Base-by-base conservation (phyloP, 2,113 vertebrate genomes). In the Alethe castanea region DNA sequence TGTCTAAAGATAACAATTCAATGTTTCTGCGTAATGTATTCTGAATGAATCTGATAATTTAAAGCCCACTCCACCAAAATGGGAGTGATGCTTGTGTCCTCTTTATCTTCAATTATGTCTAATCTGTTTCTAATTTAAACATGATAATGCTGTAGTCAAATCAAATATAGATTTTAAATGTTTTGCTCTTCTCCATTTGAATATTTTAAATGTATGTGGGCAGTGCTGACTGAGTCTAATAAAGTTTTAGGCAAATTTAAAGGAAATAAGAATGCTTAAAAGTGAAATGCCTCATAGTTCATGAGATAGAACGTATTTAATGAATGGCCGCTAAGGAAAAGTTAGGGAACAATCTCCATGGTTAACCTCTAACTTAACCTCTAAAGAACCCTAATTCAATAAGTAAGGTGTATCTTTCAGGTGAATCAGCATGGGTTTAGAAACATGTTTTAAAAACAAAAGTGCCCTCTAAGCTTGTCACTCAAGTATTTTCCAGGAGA, bases 1-100 rank as follows among this genome's bases (percentile, higher is more conserved):
- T 99, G 98, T 97, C 98, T 98, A 98, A 98, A 99, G 99, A 99
- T 99, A 99, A 99, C 99, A 98, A 98, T 99, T 99, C 98, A 98
- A 97, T 99, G 99, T 99, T 99, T 99, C 98, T 98, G 96, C 87
- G 97, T 99, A 98, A 98, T 98, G 98, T 98, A 98, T 99, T 99
- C 98, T 97, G 98, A 98, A 98, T 98, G 98, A 98, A 99, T 99
- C 99, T 99, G 99, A 99, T 99, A 98, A 98, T 98, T 97, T 97
- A 98, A 98, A 98, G 98, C 98, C 98, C 98, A 98, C 98, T 98
- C 98, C 98, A 97, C 95, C 90, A 98, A 98, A 99, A 98, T 98
- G 98, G 98, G 98, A 98, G 98, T 98, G 98, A 98, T 98, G 98
- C 97, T 98, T 97, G 97, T 97, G 97, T 99, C 98, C 98, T 98